Percentiles rank a stretch among this genome's conserved stretches.
These are phyloP conservation scores for Meteorus sp. DNA, from an alignment of 1,140 invertebrate genomes.

Conservation along the genomic window DNA sequence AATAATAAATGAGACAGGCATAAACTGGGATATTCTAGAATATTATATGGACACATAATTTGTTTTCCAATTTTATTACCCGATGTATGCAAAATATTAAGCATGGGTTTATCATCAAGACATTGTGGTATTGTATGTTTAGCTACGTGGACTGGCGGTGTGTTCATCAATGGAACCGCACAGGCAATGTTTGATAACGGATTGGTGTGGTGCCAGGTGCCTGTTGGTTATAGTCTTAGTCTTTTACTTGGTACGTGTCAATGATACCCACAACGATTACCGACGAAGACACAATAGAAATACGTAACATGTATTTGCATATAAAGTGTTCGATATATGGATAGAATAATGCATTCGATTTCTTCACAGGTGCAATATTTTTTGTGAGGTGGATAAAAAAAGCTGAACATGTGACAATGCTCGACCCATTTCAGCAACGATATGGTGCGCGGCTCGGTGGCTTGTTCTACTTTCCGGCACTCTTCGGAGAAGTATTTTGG, in stretches of 20 bases:
- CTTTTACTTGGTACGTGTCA: conserved; percentile 69
- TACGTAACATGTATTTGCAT: neutral
- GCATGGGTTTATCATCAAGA: too few relatives aligned
- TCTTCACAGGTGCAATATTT: conserved; percentile 68
- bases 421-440: conserved; percentile 79
- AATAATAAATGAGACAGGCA: too few relatives aligned
- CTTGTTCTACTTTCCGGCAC: conserved; percentile 76
- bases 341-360: neutral
- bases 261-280: neutral
- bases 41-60: neutral
- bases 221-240: conserved; percentile 78
- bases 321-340: conserved; percentile 24
- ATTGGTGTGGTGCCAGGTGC: conserved; percentile 78
- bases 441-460: conserved; percentile 79
- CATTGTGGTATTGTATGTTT: too few relatives aligned
- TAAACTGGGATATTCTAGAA: too few relatives aligned
- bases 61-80: too few relatives aligned
- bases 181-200: conserved; percentile 73
- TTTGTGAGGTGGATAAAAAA: conserved; percentile 81
- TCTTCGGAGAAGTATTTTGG: conserved; percentile 83
- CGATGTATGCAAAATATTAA: too few relatives aligned
- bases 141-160: conserved; percentile 83
- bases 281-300: neutral
- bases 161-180: conserved; percentile 82
- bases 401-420: conserved; percentile 82